Evolutionary conservation across 2,888 invertebrate genomes (phyloP).

Genomic region (Lymantria dispar): DNA sequence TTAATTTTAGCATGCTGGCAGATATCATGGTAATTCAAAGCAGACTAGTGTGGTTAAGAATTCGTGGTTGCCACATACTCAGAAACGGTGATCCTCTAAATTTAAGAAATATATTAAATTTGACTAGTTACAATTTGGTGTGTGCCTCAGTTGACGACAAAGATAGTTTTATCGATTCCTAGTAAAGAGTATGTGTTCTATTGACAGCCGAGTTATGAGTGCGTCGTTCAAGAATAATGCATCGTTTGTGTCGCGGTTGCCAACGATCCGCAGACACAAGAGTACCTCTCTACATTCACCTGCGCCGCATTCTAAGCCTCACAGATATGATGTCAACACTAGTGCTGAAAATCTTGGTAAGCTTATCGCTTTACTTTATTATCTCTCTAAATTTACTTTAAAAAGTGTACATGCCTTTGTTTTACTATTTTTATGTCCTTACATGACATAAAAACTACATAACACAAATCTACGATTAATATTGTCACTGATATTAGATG

Average conservation of each 20-base stretch:
- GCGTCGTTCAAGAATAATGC: conserved; percentile 96
- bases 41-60: no score
- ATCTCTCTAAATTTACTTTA: background rate
- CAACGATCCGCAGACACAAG: conserved; percentile 92
- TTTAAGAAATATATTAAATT: no score
- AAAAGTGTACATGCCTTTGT: background rate
- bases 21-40: no score
- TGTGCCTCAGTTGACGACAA: background rate
- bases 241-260: conserved; percentile 95
- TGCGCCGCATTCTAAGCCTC: conserved; percentile 84
- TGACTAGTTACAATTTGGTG: no score
- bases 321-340: conserved; percentile 87
- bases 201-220: conserved; percentile 85
- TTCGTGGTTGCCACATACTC: no score
- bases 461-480: background rate
- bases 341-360: conserved; percentile 89
- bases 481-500: background rate
- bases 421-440: background rate
- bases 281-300: conserved; percentile 90
- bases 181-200: conserved; percentile 30
- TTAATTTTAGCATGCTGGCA: no score
- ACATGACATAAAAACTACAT: background rate
- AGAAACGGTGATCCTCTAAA: no score
- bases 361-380: conserved; percentile 18
- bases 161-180: conserved; percentile 8